phyloP scores from a whole-genome alignment of 2,113 vertebrate genomes.

The Spheniscus mendiculus region DNA sequence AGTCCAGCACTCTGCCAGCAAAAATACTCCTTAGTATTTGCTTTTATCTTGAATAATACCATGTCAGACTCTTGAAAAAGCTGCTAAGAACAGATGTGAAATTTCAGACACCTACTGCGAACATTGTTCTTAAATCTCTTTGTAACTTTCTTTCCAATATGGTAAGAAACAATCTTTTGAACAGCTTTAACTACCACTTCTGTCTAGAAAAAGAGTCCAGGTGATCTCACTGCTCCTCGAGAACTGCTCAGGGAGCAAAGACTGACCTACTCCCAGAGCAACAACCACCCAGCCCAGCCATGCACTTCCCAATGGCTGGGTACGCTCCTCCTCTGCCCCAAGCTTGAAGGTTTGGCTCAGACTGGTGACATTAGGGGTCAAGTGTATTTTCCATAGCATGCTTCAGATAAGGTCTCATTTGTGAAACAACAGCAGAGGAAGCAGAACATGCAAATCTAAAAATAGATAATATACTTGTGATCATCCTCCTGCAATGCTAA shows the following conservation, averaged over 20 bases:
- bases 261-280: neutral
- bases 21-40: neutral
- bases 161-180: neutral
- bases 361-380: neutral
- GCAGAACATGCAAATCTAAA: neutral
- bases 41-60: neutral
- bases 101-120: neutral
- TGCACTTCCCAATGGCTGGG: accelerated
- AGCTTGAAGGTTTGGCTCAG: neutral
- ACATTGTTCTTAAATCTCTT: neutral
- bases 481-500: neutral
- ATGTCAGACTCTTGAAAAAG: neutral
- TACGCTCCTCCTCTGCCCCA: neutral
- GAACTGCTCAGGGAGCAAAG: neutral
- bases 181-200: neutral
- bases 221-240: neutral
- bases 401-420: neutral
- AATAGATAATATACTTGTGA: neutral
- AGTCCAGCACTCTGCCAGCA: neutral
- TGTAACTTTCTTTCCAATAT: neutral
- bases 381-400: neutral
- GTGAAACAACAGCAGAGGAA: neutral
- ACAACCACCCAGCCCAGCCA: neutral
- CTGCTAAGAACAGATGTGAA: neutral
- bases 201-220: neutral